Evolutionary conservation across 1,140 invertebrate genomes (phyloP).

Genomic region (Tigriopus japonicus): DNA sequence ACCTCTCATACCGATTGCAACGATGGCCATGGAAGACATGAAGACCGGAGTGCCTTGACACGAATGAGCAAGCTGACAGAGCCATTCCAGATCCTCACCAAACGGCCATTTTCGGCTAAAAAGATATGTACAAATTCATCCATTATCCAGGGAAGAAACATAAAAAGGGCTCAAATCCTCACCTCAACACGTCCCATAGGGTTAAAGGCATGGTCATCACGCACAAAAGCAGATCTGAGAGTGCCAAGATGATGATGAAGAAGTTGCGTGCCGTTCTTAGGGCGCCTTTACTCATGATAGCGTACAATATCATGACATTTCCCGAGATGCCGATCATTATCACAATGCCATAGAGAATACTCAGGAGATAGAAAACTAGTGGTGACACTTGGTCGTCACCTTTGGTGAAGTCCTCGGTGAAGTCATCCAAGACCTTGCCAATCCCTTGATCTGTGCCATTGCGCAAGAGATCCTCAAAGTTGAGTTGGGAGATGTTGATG

Average conservation of each 20-base stretch:
- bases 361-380: not conserved
- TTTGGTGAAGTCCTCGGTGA: not conserved
- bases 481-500: no score
- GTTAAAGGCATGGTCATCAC: constrained; percentile 37
- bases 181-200: constrained; percentile 24
- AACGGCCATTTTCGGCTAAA: not conserved
- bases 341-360: not conserved
- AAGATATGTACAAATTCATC: not conserved
- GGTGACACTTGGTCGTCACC: not conserved
- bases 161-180: no score
- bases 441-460: not conserved
- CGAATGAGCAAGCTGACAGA: not conserved
- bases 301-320: constrained; percentile 23
- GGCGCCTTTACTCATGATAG: constrained; percentile 25
- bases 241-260: constrained; percentile 38
- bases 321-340: not conserved
- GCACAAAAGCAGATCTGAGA: constrained; percentile 36
- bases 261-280: constrained; percentile 39
- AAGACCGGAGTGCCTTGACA: not conserved
- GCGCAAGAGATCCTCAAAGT: not conserved
- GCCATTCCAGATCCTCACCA: not conserved
- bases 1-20: not conserved
- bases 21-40: not conserved
- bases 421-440: not conserved
- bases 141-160: no score